Conservation (phyloP, 2,797 vertebrate genomes). For the Lutjanus argentimaculatus region DNA sequence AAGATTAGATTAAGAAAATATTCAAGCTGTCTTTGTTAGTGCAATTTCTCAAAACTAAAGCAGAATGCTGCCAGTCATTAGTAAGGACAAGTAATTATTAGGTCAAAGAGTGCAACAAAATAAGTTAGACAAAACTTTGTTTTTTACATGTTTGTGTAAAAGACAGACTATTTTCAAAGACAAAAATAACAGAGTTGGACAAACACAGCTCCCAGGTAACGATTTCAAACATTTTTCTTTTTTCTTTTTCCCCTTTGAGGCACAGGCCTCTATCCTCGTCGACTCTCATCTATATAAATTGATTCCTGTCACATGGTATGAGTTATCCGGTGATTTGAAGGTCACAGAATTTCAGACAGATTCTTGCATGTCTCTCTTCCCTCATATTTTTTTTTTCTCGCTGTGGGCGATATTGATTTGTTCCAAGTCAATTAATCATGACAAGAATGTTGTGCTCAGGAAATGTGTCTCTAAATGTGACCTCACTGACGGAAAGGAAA, state of each 20-base stretch:
- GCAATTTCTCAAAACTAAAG: neutral
- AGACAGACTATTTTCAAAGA: conserved; percentile 29
- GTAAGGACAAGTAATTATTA: neutral
- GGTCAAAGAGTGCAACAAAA: no score
- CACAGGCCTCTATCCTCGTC: conserved; percentile 32
- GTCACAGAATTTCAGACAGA: conserved; percentile 75
- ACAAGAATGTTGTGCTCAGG: conserved; percentile 54
- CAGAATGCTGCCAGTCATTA: neutral
- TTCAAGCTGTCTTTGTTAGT: neutral
- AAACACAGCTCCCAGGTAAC: conserved; percentile 42
- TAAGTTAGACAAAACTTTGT: neutral
- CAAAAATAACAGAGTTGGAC: conserved; percentile 23
- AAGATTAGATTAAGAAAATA: neutral
- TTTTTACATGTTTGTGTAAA: conserved; percentile 3
- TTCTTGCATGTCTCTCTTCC: conserved; percentile 63
- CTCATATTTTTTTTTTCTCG: conserved; percentile 28
- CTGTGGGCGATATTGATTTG: conserved; percentile 76
- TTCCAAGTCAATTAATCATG: conserved; percentile 77
- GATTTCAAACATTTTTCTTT: conserved; percentile 43
- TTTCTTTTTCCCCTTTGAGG: conserved; percentile 32
- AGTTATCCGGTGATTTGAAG: conserved; percentile 78
- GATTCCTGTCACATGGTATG: conserved; percentile 73
- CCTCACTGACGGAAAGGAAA: conserved; percentile 26
- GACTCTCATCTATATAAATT: conserved; percentile 67
- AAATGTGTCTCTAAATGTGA: conserved; percentile 55